Conservation (phyloP, 2,888 invertebrate genomes). For the Heliconius aoede region DNA sequence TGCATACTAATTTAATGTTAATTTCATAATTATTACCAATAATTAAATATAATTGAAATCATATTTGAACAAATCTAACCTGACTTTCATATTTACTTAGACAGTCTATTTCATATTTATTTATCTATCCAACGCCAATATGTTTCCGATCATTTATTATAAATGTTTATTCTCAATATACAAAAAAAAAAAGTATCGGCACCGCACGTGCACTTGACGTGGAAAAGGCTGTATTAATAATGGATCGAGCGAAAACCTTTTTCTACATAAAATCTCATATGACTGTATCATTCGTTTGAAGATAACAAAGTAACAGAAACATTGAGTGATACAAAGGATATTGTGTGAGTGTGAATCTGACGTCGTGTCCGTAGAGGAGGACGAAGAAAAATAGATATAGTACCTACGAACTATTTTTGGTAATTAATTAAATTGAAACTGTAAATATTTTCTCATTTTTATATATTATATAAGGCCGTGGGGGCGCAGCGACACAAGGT, state of each 20-base stretch:
- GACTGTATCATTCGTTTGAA: conserved; percentile 47
- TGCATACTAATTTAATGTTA: too few relatives aligned
- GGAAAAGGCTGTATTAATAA: conserved; percentile 48
- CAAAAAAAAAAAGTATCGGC: conserved; percentile 21
- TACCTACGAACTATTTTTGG: background rate
- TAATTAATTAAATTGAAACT: background rate
- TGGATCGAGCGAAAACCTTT: conserved; percentile 44
- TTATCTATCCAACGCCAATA: background rate
- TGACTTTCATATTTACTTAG: too few relatives aligned
- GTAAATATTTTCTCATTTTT: background rate
- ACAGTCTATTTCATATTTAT: background rate
- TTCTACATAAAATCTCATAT: conserved; percentile 42
- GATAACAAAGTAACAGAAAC: conserved; percentile 48
- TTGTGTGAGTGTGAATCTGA: conserved; percentile 36
- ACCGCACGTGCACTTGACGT: conserved; percentile 57
- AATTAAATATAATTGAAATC: too few relatives aligned
- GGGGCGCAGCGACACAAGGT: too few relatives aligned
- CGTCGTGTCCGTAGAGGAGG: conserved; percentile 8
- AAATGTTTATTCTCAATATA: conserved; percentile 30
- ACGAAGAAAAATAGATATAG: background rate
- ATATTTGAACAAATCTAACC: too few relatives aligned
- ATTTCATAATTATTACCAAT: too few relatives aligned
- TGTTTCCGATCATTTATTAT: conserved; percentile 5
- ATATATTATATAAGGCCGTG: background rate
- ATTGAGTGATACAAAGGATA: conserved; percentile 49